These are phyloP conservation scores for Muscicapa comitata DNA, from an alignment of 2,797 vertebrate genomes.

Conservation along the genomic window DNA sequence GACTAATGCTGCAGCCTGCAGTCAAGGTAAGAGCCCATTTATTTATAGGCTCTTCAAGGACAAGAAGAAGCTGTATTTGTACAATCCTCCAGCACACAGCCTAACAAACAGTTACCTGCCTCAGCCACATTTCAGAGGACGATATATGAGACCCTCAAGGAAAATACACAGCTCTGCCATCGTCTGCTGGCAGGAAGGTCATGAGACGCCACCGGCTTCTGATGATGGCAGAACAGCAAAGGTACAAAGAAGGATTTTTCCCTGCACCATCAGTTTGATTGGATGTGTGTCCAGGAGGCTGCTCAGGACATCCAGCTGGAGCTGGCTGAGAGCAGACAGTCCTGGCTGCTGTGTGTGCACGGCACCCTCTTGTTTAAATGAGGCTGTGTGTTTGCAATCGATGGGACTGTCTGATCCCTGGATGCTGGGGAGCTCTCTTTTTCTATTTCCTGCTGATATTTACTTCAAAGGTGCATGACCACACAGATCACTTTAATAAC, in stretches of 20 bases:
- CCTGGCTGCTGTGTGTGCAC: neutral
- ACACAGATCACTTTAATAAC: constrained; percentile 18
- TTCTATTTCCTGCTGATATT: constrained; percentile 40
- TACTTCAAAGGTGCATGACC: constrained; percentile 38
- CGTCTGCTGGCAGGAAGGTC: constrained; percentile 20
- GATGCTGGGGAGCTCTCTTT: neutral
- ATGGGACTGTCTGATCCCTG: constrained; percentile 29
- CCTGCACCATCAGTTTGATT: neutral
- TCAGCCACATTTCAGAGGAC: neutral
- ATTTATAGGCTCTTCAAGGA: constrained; percentile 69
- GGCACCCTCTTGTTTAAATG: neutral
- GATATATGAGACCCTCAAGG: constrained; percentile 31
- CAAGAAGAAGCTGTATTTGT: constrained; percentile 62
- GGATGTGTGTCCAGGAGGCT: neutral
- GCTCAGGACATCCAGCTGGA: neutral
- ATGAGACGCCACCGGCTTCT: neutral
- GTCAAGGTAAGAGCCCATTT: constrained; percentile 65
- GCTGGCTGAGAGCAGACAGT: neutral
- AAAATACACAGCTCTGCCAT: constrained; percentile 16
- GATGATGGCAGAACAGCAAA: neutral
- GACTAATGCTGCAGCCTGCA: constrained; percentile 64
- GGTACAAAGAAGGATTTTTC: neutral
- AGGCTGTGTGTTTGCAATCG: constrained; percentile 7
- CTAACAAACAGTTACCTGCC: constrained; percentile 45
- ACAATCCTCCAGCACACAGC: constrained; percentile 36